A percentile compares a stretch with the other conserved stretches of the same genome.
phyloP scores from a whole-genome alignment of 2,888 invertebrate species.

The Patella caerulea region DNA sequence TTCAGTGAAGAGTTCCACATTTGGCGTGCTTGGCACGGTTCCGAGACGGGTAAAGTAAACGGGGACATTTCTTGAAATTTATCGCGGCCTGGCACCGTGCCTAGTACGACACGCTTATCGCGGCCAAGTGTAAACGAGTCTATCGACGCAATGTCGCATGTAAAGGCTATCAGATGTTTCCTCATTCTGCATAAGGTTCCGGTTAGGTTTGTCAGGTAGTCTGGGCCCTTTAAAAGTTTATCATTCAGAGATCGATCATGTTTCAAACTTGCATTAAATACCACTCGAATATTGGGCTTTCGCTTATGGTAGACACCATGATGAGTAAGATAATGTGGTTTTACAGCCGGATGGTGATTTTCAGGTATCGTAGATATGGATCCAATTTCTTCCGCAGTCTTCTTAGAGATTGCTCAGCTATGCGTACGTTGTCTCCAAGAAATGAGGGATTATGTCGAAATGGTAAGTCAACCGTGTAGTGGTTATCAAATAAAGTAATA shows the following conservation, averaged over 20 bases:
- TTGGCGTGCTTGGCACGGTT: too few relatives aligned
- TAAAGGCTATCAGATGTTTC: conserved; percentile 29
- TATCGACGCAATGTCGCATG: conserved; percentile 18
- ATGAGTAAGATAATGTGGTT: conserved; percentile 11
- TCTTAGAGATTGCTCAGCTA: conserved; percentile 18
- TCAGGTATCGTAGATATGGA: not conserved
- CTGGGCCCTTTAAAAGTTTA: conserved; percentile 15
- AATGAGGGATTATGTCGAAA: conserved; percentile 13
- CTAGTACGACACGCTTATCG: too few relatives aligned
- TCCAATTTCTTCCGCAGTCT: conserved; percentile 8
- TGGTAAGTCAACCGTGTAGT: conserved; percentile 24
- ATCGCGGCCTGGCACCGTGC: too few relatives aligned
- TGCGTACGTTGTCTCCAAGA: conserved; percentile 25
- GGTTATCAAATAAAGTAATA: conserved; percentile 6
- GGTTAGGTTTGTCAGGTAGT: conserved; percentile 23
- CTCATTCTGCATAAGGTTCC: conserved; percentile 31
- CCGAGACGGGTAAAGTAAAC: too few relatives aligned
- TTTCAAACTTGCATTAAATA: conserved; percentile 39
- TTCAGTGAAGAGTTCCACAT: too few relatives aligned
- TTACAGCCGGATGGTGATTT: not conserved
- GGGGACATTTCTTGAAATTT: too few relatives aligned
- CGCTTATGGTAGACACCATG: not conserved
- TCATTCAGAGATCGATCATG: conserved; percentile 27
- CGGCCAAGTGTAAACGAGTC: too few relatives aligned
- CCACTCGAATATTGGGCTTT: conserved; percentile 21